A percentile compares a stretch with the other conserved stretches of the same genome.
phyloP scores from a whole-genome alignment of 1,140 invertebrate genomes.

The Phenacoccus solenopsis region DNA sequence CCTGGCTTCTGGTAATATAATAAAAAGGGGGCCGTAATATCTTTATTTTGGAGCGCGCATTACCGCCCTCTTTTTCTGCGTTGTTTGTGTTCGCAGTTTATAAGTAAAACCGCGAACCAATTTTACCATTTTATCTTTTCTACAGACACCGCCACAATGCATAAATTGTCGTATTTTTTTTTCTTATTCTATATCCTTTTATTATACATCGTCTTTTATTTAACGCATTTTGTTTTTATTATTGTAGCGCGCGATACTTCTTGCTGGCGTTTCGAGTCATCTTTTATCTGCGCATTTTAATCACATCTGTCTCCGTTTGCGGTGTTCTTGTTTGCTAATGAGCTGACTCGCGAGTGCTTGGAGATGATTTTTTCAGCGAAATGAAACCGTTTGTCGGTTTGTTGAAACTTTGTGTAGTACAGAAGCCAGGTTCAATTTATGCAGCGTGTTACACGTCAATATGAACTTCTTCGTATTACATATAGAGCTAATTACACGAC shows the following conservation, averaged over 20 bases:
- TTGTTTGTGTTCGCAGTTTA: slow-evolving; percentile 15
- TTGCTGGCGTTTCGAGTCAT: too few species aligned
- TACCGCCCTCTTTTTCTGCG: slow-evolving; percentile 10
- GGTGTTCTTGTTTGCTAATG: too few species aligned
- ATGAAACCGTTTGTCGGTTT: too few species aligned
- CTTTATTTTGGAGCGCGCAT: slow-evolving; percentile 14
- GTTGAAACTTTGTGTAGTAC: too few species aligned
- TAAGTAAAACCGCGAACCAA: slow-evolving; percentile 16
- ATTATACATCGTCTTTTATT: not conserved
- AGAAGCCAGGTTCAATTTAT: too few species aligned
- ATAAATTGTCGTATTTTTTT: slow-evolving; percentile 16
- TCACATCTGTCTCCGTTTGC: too few species aligned
- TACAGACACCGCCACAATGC: slow-evolving; percentile 14
- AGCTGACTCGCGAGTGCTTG: too few species aligned
- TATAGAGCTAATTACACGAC: too few species aligned
- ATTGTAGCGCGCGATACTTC: not conserved
- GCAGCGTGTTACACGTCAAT: too few species aligned
- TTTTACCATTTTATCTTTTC: slow-evolving; percentile 17
- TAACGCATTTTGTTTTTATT: not conserved
- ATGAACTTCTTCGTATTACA: too few species aligned
- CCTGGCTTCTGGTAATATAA: slow-evolving; percentile 11
- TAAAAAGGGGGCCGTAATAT: slow-evolving; percentile 16
- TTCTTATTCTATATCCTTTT: not conserved
- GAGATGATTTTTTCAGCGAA: too few species aligned
- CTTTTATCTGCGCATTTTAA: too few species aligned